These are phyloP conservation scores for Calonectris borealis DNA, from an alignment of 2,113 vertebrate species.

Conservation along the genomic window DNA sequence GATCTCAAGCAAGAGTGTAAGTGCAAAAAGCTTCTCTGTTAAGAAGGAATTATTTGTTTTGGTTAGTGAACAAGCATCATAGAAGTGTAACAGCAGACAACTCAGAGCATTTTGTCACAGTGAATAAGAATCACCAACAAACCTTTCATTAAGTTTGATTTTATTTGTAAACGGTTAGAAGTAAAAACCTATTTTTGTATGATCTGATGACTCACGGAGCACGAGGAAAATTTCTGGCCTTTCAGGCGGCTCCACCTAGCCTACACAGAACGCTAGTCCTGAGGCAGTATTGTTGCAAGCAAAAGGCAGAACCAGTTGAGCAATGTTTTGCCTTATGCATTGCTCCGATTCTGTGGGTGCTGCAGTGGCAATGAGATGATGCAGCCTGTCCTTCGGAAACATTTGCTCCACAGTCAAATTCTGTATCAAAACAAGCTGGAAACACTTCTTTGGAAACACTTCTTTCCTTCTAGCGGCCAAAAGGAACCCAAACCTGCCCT, in stretches of 20 bases:
- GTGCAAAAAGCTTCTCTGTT: neutral
- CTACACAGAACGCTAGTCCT: neutral
- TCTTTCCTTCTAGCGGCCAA: neutral
- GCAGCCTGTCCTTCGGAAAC: neutral
- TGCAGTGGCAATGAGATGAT: neutral
- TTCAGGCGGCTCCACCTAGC: neutral
- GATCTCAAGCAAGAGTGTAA: neutral
- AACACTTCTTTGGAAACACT: neutral
- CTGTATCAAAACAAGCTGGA: neutral
- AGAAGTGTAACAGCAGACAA: neutral
- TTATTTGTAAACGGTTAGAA: constrained; percentile 51
- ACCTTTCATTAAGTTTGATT: constrained; percentile 18
- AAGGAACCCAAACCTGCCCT: neutral
- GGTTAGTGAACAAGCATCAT: neutral
- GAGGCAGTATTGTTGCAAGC: neutral
- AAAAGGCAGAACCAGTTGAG: neutral
- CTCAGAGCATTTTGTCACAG: neutral
- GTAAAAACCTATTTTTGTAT: constrained; percentile 26
- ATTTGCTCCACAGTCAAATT: neutral
- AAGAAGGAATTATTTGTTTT: neutral
- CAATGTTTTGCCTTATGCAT: neutral
- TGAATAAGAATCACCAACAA: neutral
- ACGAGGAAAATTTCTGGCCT: constrained; percentile 13
- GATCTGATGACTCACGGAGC: constrained; percentile 34
- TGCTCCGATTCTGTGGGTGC: neutral